These are phyloP conservation scores for Macrobrachium rosenbergii DNA, from an alignment of 1,140 invertebrate genomes.

Conservation along the genomic window DNA sequence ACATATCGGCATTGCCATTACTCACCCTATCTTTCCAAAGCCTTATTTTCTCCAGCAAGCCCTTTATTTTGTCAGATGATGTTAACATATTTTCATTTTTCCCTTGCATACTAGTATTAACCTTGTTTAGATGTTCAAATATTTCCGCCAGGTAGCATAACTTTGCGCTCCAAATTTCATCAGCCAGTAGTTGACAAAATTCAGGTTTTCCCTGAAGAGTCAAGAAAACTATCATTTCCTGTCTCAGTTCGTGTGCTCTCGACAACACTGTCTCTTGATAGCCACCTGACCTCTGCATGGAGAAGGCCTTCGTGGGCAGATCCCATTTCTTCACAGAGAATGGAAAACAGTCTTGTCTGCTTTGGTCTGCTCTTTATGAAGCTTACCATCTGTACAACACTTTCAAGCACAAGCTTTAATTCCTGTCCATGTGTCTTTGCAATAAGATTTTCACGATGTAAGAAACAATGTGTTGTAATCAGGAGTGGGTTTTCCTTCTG, in stretches of 20 bases:
- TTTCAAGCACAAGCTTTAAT: too few species aligned
- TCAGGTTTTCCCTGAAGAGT: constrained; percentile 10
- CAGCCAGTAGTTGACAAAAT: constrained; percentile 25
- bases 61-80: constrained; percentile 21
- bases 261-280: constrained; percentile 9
- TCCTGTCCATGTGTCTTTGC: too few species aligned
- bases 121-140: constrained; percentile 38
- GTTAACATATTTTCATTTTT: too few species aligned
- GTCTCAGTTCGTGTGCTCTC: background rate
- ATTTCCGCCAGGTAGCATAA: constrained; percentile 25
- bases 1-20: too few species aligned
- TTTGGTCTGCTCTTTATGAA: too few species aligned
- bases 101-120: too few species aligned
- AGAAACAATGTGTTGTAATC: background rate
- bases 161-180: too few species aligned
- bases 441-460: constrained; percentile 4
- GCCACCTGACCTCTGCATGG: too few species aligned
- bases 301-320: too few species aligned
- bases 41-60: constrained; percentile 12
- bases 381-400: too few species aligned
- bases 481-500: background rate
- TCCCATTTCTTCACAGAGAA: too few species aligned
- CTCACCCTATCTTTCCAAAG: background rate
- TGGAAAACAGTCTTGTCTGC: too few species aligned
- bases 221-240: constrained; percentile 28